Evolutionary conservation across 2,113 vertebrate genomes (phyloP).

Genomic region (Uria lomvia): DNA sequence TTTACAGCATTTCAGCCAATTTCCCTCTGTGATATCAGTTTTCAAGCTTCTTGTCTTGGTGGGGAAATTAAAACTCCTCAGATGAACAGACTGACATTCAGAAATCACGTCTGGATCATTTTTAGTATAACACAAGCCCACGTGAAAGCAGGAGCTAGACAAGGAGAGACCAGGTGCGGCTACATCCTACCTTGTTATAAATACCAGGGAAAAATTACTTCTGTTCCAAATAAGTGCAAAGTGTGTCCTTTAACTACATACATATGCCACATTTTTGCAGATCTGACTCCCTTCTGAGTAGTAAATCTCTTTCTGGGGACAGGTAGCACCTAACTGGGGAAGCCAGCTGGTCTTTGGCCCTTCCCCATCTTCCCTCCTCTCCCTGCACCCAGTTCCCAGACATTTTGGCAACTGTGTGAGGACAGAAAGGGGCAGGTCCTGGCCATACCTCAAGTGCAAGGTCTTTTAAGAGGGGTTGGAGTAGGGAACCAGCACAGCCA

Average conservation of each 20-base stretch:
- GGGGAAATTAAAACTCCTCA: slow-evolving; percentile 37
- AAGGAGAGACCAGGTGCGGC: neutral
- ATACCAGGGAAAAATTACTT: neutral
- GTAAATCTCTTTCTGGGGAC: neutral
- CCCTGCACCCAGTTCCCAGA: neutral
- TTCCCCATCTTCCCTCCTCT: neutral
- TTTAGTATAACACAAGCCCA: neutral
- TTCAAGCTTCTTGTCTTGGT: slow-evolving; percentile 37
- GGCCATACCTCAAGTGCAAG: neutral
- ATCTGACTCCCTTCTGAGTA: neutral
- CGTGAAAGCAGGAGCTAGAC: neutral
- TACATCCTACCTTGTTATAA: neutral
- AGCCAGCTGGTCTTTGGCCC: neutral
- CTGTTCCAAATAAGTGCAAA: neutral
- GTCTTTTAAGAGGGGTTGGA: neutral
- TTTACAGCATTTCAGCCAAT: slow-evolving; percentile 30
- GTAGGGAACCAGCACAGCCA: neutral
- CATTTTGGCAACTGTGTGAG: neutral
- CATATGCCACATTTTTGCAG: neutral
- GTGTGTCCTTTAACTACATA: neutral
- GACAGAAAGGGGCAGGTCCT: neutral
- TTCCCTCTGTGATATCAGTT: slow-evolving; percentile 48
- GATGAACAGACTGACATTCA: neutral
- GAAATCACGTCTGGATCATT: slow-evolving; percentile 3
- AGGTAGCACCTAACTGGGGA: neutral